A percentile compares a stretch with the other conserved stretches of the same genome.
These are phyloP conservation scores for Cheilosia variabilis DNA, from an alignment of 2,888 invertebrate genomes.

Conservation along the genomic window DNA sequence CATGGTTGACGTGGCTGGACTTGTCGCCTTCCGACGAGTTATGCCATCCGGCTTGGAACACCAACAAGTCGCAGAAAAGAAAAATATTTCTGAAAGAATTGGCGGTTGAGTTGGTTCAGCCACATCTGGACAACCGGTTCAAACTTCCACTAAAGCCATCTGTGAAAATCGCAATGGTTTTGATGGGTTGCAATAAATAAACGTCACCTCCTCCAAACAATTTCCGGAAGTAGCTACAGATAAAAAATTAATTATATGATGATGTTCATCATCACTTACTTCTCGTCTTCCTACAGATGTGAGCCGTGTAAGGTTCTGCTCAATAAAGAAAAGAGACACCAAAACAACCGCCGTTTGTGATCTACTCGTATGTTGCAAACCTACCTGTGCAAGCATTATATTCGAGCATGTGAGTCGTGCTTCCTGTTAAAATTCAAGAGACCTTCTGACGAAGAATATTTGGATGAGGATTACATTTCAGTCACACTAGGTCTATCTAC, in stretches of 20 bases:
- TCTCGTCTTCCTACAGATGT: conserved; percentile 13
- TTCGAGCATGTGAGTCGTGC: neutral
- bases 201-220: no score
- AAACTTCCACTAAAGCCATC: neutral
- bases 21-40: no score
- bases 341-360: no score
- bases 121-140: no score
- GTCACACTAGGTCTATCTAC: no score
- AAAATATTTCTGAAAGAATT: neutral
- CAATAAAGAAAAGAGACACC: no score
- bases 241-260: no score
- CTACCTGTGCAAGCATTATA: neutral
- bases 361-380: neutral
- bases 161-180: neutral
- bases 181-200: neutral
- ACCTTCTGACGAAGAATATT: no score
- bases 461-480: no score
- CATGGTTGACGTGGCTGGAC: no score
- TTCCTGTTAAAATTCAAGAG: neutral
- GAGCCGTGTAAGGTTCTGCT: conserved; percentile 8
- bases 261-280: neutral
- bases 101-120: neutral
- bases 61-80: neutral
- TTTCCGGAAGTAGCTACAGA: no score
- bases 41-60: neutral